Evolutionary conservation across 2,888 invertebrate genomes (phyloP), one percentile per base, ranked within the genome.

Genomic region (Cephonodes hylas): DNA sequence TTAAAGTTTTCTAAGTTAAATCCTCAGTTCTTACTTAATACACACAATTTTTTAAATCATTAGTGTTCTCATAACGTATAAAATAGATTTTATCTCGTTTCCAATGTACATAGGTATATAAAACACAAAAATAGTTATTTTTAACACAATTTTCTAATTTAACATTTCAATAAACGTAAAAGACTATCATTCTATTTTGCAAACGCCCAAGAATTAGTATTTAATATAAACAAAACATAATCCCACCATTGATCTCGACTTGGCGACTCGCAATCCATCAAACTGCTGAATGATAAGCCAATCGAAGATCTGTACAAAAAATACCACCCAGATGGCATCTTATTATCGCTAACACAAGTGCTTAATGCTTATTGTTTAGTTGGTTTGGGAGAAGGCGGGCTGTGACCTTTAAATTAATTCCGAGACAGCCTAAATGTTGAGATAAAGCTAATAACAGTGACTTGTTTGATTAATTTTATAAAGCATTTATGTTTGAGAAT

Each of bases 221-320:
- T n/a, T 23, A 7, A 38, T 0, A 38, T 58, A 38, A 58, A 58
- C 42, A 58, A 22, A 22, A 38, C 20, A 42, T 38, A 58, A 58
- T 34, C 57, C 23, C 38, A 58, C 25, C 22, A 7, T 42, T 7
- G 5, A 42, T 58, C 18, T 42, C 3, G 10, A 42, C 5, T 18
- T 56, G 15, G 44, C 42, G 31, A 42, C 58, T 58, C 27, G 60
- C 59, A 20, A 70, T 66, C 63, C 63, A 73, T 72, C 68, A 74
- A 63, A 60, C 53, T 61, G 58, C n/a, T n/a, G 57, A 59, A 46
- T 31, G 65, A 68, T 66, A 67, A 66, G 65, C 27, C 48, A 59
- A 42, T 60, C 60, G 58, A 65, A 42, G 61, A 65, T 60, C 58
- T 44, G 56, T 22, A 64, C 64, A 72, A 68, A 72, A 69, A 69